These are phyloP conservation scores for Habropoda laboriosa DNA, from an alignment of 1,140 invertebrate genomes.

Conservation along the genomic window DNA sequence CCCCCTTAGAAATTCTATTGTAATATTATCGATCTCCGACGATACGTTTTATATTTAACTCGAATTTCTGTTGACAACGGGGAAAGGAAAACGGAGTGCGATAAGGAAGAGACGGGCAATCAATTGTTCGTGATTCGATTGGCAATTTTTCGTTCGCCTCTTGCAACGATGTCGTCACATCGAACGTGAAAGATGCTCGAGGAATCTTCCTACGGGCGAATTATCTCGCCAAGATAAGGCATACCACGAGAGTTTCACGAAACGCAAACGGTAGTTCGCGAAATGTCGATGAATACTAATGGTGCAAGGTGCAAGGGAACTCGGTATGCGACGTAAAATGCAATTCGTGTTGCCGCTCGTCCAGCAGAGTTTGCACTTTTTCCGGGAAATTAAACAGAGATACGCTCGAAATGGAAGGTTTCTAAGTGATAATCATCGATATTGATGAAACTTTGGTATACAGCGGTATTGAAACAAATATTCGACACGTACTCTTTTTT, in stretches of 20 bases:
- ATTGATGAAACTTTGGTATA: too few species aligned
- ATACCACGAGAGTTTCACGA: constrained; percentile 15
- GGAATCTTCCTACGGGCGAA: neutral
- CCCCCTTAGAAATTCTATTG: neutral
- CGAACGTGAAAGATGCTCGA: neutral
- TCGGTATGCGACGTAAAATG: neutral
- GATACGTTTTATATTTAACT: neutral
- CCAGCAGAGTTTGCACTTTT: neutral
- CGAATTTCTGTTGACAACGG: neutral
- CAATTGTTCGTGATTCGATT: neutral
- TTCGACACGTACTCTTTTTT: too few species aligned
- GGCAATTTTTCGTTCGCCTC: neutral
- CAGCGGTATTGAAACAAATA: too few species aligned
- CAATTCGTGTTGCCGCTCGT: neutral
- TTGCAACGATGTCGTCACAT: neutral
- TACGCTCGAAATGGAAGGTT: too few species aligned
- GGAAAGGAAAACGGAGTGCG: neutral
- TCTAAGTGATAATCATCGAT: too few species aligned
- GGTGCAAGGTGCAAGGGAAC: neutral
- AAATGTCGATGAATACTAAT: neutral
- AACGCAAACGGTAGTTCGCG: neutral
- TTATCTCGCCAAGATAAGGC: constrained; percentile 52
- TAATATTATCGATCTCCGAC: neutral
- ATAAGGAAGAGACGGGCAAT: neutral
- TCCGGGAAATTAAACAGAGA: neutral